Conservation (phyloP, 2,113 vertebrate species). For the Lathamus discolor region DNA sequence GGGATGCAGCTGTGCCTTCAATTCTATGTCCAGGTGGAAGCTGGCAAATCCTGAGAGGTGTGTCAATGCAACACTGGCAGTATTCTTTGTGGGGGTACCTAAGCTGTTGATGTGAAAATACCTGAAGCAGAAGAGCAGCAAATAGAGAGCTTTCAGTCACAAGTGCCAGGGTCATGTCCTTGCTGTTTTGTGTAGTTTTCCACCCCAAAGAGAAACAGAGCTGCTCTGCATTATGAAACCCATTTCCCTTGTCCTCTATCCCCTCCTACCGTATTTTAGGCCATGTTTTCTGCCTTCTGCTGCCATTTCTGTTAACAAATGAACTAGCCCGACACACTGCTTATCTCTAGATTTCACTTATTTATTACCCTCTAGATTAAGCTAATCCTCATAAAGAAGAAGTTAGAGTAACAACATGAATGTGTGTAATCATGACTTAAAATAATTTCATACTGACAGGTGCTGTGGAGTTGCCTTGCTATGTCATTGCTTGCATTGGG, state of each 20-base stretch:
- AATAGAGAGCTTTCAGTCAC: background rate
- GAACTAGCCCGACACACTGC: background rate
- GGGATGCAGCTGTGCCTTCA: background rate
- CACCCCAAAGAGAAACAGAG: background rate
- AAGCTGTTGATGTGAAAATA: background rate
- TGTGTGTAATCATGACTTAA: background rate
- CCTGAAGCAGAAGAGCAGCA: background rate
- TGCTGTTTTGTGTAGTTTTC: constrained; percentile 32
- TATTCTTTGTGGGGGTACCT: background rate
- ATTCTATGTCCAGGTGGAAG: background rate
- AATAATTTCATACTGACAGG: constrained; percentile 75
- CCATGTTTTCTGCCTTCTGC: background rate
- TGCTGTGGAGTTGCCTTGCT: constrained; percentile 89
- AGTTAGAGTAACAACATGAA: background rate
- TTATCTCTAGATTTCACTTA: background rate
- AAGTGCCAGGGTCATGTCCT: background rate
- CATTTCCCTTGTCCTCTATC: background rate
- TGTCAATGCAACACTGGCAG: background rate
- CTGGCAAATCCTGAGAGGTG: background rate
- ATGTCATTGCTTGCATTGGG: constrained; percentile 82
- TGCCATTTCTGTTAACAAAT: background rate
- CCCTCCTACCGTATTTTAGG: background rate
- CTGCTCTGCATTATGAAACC: background rate
- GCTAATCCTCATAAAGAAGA: background rate
- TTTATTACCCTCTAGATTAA: background rate